Percentiles rank a stretch among this genome's conserved stretches.
Conservation (phyloP, 1,140 invertebrate genomes). For the Orius insidiosus region DNA sequence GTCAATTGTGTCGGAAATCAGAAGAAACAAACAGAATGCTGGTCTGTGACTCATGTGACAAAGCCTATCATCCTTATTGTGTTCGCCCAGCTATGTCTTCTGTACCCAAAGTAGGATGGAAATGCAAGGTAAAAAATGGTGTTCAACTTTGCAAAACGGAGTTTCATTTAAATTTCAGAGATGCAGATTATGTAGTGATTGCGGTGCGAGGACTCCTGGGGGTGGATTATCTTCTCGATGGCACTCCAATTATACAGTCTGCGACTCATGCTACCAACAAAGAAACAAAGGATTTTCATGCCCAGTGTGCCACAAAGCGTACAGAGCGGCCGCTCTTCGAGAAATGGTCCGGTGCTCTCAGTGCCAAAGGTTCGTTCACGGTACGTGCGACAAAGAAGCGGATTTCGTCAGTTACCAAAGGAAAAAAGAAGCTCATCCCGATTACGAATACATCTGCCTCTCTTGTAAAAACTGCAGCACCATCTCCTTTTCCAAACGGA, state of each 20-base stretch:
- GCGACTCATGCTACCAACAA: constrained; percentile 95
- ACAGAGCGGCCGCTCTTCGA: constrained; percentile 77
- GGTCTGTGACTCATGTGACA: constrained; percentile 88
- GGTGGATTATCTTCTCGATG: constrained; percentile 84
- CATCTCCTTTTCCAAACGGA: constrained; percentile 31
- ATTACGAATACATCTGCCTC: constrained; percentile 76
- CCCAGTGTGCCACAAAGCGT: constrained; percentile 85
- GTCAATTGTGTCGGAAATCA: constrained; percentile 70
- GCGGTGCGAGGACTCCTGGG: constrained; percentile 82
- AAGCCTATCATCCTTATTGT: constrained; percentile 86
- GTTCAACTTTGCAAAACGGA: neutral
- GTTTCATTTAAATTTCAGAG: constrained; percentile 47
- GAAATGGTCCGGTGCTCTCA: constrained; percentile 83
- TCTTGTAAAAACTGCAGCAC: constrained; percentile 55
- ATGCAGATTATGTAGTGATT: constrained; percentile 88
- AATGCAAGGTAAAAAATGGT: constrained; percentile 54
- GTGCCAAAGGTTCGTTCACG: constrained; percentile 86
- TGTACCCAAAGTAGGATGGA: constrained; percentile 93
- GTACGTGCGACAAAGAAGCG: constrained; percentile 76
- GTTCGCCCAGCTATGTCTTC: constrained; percentile 76
- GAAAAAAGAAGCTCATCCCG: constrained; percentile 59
- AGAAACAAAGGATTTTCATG: constrained; percentile 90
- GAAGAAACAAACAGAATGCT: constrained; percentile 50
- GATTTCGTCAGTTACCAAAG: constrained; percentile 59
- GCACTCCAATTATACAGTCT: constrained; percentile 94